Base-by-base conservation (phyloP, 92 coral and sea anemone species). In the Porites lobata region DNA sequence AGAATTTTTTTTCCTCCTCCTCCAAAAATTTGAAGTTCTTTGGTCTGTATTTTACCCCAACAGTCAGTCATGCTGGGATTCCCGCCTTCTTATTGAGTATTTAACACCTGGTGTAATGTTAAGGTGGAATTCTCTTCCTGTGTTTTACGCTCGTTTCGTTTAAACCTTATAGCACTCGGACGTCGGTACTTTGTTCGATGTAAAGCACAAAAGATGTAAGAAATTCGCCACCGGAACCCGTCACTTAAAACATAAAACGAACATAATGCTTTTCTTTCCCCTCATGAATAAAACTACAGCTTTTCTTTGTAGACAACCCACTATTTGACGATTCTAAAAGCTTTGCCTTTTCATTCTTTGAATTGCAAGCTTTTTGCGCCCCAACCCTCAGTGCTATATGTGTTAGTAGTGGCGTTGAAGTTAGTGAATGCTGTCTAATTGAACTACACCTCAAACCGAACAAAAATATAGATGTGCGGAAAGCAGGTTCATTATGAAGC, bases 161-260 rank as follows among this genome's bases (percentile, higher is more conserved):
- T 69, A 53, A 67, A 81, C 63, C 77, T 64, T 38, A 18, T 73
- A 84, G 75, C 86, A 70, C 80, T 84, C 71, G 81, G 50, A 84
- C 79, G 70, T 50, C 14, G 17, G 80, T 64, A 63, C 80, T 61
- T 74, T 84, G 80, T 84, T 75, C 65, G 52, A 47, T 64, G 58
- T 52, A 72, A 75, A 84, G 72, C 78, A 83, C 79, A 83, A 83
- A 72, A 72, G 87, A 58, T 72, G 71, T 61, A 72, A 72, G 79
- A 73, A 84, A 38, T 73, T 59, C 73, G 15, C 87, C 80, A 73
- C 87, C 87, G 87, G 80, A 84, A 84, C 80, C 65, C 64, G 50
- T 52, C 73, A 50, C 71, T 62, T 62, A 64, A n/a, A 74, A 47
- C 87, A 75, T 84, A 84, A 84, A 84, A 84, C 87, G 87, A 84